Conservation (phyloP, 2,888 invertebrate genomes). For the Brachynemurus nebulosus region DNA sequence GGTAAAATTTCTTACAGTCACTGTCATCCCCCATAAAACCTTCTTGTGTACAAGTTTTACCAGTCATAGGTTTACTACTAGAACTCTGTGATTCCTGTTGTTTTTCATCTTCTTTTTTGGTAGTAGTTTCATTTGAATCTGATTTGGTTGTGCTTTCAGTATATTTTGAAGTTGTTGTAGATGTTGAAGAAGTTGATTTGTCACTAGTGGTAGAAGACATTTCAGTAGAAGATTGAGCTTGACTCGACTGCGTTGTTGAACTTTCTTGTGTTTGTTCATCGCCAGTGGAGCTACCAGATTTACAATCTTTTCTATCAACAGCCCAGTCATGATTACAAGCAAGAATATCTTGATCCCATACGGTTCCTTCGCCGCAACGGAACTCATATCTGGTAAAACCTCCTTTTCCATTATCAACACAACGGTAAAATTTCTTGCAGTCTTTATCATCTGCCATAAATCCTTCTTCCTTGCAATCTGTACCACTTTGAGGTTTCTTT, state of each 20-base stretch:
- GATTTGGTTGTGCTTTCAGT: conserved; percentile 1
- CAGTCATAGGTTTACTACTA: too few relatives aligned
- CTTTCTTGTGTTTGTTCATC: background rate
- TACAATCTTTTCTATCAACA: conserved; percentile 31
- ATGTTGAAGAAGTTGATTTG: background rate
- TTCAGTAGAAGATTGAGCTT: background rate
- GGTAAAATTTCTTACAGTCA: conserved; percentile 27
- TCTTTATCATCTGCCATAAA: conserved; percentile 24
- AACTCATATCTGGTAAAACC: conserved; percentile 36
- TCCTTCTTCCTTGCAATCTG: conserved; percentile 23
- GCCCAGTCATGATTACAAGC: conserved; percentile 54
- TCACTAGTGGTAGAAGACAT: background rate
- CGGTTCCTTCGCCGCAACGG: conserved; percentile 53
- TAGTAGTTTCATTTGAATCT: background rate
- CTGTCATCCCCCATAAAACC: conserved; percentile 25
- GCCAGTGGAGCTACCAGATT: background rate
- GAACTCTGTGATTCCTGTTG: background rate
- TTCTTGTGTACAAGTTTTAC: conserved; percentile 21
- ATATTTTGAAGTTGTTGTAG: background rate
- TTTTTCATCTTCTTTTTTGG: background rate
- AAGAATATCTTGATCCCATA: conserved; percentile 51
- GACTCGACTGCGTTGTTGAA: background rate
- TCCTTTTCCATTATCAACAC: conserved; percentile 20
- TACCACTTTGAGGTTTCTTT: conserved; percentile 8
- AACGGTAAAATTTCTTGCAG: conserved; percentile 27